A percentile compares a stretch with the other conserved stretches of the same genome.
These are phyloP conservation scores for Metopolophium dirhodum DNA, from an alignment of 1,140 invertebrate genomes.

Conservation along the genomic window DNA sequence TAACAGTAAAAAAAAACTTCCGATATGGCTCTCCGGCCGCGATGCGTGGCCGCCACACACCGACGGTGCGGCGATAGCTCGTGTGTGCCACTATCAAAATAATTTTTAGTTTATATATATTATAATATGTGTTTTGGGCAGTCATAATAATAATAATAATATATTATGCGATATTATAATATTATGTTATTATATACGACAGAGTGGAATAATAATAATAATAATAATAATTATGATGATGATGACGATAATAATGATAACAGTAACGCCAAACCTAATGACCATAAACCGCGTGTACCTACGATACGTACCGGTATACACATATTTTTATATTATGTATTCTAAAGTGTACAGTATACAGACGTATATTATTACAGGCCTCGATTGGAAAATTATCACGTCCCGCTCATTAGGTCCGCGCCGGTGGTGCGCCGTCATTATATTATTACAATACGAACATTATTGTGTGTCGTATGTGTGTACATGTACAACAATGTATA, in stretches of 20 bases:
- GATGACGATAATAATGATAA: not conserved
- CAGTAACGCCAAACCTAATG: conserved; percentile 14
- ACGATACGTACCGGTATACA: not conserved
- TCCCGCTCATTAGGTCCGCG: not conserved
- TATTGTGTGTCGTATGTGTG: not conserved
- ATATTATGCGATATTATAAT: not conserved
- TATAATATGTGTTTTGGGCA: not conserved
- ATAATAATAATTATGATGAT: not conserved
- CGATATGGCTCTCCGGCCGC: not conserved
- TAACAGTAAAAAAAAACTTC: not conserved
- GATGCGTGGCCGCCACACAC: not conserved
- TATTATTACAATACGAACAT: not conserved
- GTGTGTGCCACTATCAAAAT: not conserved
- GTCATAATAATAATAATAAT: not conserved
- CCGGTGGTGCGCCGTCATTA: not conserved
- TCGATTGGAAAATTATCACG: conserved; percentile 8
- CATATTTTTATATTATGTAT: not conserved
- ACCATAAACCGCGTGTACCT: not conserved
- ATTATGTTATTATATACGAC: not conserved
- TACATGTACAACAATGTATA: not conserved
- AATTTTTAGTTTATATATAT: not conserved
- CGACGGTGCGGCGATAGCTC: not conserved
- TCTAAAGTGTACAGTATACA: not conserved
- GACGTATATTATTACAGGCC: not conserved
- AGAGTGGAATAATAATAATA: not conserved